Evolutionary conservation across 2,113 vertebrate species (phyloP), one percentile per base, ranked within the genome.

Genomic region (Boleophthalmus pectinirostris): DNA sequence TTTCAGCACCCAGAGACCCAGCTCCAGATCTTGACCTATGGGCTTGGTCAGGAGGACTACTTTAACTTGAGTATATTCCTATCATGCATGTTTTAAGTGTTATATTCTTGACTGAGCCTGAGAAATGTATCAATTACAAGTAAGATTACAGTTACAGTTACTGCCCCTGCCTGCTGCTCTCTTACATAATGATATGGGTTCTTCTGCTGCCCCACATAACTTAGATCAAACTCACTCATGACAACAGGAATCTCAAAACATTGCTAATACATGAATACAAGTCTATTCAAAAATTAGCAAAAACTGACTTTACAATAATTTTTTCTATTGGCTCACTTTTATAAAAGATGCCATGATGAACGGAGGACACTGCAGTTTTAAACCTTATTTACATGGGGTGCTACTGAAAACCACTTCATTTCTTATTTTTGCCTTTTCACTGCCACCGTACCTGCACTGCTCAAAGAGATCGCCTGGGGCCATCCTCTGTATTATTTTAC

Each of bases 341-440:
- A n/a, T n/a, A 8, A 54, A 21, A 20, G 51, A 54, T 58, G 56
- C 1, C 56, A 25, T 3, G 21, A 25, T 58, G 5, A 58, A 58
- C 14, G 5, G 56, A 58, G 23, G 23, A 13, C 23, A 25, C 56
- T 58, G 23, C 23, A 25, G 24, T 3, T 33, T 15, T 24, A 6
- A 21, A 13, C n/a, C 24, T 21, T 38, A 66, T 54, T 49, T 66
- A 46, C 53, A 68, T 53, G 64, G 47, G 85, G 82, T 91, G 89
- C 88, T 89, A 88, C 85, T 89, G 84, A 90, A 80, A 54, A 82
- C 70, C 33, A 56, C 20, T 69, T 74, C 60, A 66, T 63, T 54
- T 70, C 24, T 1, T 61, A 51, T 21, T 75, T 74, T 66, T 18
- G 16, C 54, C 64, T 64, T 75, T 72, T 66, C 68, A 73, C 57